Percentiles rank a stretch among this genome's conserved stretches.
Evolutionary conservation across 2,113 vertebrate species (phyloP).

Genomic region (Nothoprocta pentlandii): DNA sequence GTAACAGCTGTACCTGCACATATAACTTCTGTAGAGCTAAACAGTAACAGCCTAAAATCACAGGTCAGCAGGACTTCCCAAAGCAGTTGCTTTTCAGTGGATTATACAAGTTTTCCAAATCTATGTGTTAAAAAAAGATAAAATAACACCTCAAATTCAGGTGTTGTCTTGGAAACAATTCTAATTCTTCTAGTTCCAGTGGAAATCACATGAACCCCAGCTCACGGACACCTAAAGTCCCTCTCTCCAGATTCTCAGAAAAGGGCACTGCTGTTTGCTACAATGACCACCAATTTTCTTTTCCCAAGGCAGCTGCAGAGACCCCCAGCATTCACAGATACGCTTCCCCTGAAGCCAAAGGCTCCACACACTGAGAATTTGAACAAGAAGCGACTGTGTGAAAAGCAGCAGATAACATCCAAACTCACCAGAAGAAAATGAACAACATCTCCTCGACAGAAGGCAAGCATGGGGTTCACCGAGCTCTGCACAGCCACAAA

Average conservation of each 20-base stretch:
- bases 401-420: neutral
- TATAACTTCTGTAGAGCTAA: neutral
- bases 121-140: neutral
- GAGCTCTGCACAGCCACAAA: constrained; percentile 91
- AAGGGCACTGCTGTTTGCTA: neutral
- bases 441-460: constrained; percentile 94
- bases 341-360: neutral
- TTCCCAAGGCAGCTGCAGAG: neutral
- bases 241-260: neutral
- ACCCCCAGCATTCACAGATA: neutral
- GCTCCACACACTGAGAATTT: neutral
- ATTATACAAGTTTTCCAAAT: neutral
- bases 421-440: constrained; percentile 91
- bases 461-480: constrained; percentile 93
- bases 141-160: neutral
- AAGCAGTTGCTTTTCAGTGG: neutral
- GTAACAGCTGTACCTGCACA: rapidly evolving
- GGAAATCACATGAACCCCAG: neutral
- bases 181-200: neutral
- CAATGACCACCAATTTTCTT: neutral
- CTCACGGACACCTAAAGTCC: neutral
- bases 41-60: neutral
- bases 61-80: neutral
- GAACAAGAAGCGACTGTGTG: neutral
- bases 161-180: neutral